Conservation (phyloP, 2,113 vertebrate species). For the Apteryx mantelli region DNA sequence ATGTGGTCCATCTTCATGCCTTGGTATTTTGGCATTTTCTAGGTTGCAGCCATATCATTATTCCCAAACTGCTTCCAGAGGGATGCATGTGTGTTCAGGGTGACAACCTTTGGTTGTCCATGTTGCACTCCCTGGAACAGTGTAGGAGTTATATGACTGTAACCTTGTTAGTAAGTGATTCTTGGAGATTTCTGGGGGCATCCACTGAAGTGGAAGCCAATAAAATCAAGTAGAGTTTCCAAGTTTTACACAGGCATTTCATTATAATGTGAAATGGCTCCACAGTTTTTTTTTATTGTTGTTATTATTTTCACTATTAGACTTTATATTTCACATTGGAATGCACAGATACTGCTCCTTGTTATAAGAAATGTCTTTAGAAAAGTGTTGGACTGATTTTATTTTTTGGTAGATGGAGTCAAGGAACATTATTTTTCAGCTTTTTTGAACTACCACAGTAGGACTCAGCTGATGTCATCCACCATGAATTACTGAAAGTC, state of each 20-base stretch:
- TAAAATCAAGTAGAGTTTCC: not conserved
- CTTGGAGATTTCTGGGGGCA: not conserved
- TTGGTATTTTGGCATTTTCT: not conserved
- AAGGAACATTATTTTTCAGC: not conserved
- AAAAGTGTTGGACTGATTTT: not conserved
- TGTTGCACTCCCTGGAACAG: not conserved
- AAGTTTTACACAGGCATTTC: not conserved
- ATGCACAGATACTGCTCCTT: not conserved
- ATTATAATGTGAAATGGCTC: not conserved
- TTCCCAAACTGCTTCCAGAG: not conserved
- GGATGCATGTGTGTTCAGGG: not conserved
- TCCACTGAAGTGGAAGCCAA: not conserved
- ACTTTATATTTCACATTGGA: not conserved
- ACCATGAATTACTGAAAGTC: constrained; percentile 35
- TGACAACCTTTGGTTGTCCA: not conserved
- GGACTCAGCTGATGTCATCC: not conserved
- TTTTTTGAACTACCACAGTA: not conserved
- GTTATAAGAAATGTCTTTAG: not conserved
- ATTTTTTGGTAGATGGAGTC: not conserved
- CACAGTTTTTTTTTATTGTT: not conserved
- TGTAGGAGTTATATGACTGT: not conserved
- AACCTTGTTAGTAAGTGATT: not conserved
- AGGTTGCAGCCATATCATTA: not conserved
- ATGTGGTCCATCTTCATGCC: not conserved
- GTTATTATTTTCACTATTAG: not conserved